Evolutionary conservation across 2,888 invertebrate species (phyloP).

Genomic region (Cantharis flavilabris): DNA sequence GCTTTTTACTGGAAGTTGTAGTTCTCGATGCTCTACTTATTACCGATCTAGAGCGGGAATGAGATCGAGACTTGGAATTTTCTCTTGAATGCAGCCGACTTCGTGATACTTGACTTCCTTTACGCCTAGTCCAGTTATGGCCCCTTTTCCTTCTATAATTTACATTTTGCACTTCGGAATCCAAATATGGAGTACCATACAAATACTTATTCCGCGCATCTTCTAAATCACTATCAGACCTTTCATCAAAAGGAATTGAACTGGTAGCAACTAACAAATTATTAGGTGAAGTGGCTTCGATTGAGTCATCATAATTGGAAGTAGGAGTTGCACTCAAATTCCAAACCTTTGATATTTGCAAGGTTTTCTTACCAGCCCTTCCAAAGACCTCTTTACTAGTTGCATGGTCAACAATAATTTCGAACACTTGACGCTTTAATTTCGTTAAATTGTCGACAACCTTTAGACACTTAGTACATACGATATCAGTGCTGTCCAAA

Average conservation of each 20-base stretch:
- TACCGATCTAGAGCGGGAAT: neutral
- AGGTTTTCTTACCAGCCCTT: conserved; percentile 1
- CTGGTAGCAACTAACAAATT: conserved; percentile 6
- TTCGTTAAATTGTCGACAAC: conserved; percentile 22
- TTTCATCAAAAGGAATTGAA: conserved; percentile 12
- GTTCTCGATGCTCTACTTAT: conserved; percentile 1
- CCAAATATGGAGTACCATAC: conserved; percentile 14
- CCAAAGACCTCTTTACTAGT: neutral
- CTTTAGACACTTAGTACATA: conserved; percentile 25
- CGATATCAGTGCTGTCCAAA: conserved; percentile 21
- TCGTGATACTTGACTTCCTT: conserved; percentile 9
- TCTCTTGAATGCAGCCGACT: neutral
- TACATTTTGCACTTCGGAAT: conserved; percentile 26
- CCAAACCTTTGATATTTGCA: conserved; percentile 9
- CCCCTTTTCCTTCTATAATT: conserved; percentile 13
- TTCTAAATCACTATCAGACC: conserved; percentile 13
- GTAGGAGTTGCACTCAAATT: neutral
- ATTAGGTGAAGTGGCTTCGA: conserved; percentile 4
- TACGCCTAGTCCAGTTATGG: conserved; percentile 26
- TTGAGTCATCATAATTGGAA: neutral
- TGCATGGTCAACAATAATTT: conserved; percentile 11
- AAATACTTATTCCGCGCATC: conserved; percentile 7
- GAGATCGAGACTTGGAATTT: neutral
- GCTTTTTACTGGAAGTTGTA: conserved; percentile 2
- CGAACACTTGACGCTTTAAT: conserved; percentile 25